phyloP scores from a whole-genome alignment of 2,888 invertebrate species.

The Baccha elongata region DNA sequence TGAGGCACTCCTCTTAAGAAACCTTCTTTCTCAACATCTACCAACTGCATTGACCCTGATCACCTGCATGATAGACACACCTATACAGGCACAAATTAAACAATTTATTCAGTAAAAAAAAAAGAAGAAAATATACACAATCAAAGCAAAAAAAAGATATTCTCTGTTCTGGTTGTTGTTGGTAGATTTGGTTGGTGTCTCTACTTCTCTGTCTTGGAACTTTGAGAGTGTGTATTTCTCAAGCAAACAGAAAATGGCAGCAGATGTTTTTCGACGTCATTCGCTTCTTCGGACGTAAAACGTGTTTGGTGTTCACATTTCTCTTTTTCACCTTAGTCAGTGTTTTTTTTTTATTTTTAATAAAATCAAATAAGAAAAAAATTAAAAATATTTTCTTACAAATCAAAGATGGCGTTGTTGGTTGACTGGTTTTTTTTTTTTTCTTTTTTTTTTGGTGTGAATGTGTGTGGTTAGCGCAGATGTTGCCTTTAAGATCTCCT shows the following conservation, averaged over 20 bases:
- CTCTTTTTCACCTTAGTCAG: conserved; percentile 56
- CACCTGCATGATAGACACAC: conserved; percentile 58
- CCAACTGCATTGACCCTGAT: conserved; percentile 66
- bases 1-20: conserved; percentile 34
- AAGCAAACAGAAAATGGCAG: conserved; percentile 56
- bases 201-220: conserved; percentile 29
- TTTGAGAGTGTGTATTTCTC: conserved; percentile 35
- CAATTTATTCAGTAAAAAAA: conserved; percentile 13
- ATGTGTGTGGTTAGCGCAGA: conserved; percentile 18
- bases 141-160: not conserved
- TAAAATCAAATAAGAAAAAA: conserved; percentile 11
- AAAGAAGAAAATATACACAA: not conserved
- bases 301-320: conserved; percentile 32
- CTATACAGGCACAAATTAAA: not conserved
- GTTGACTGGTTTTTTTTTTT: not conserved
- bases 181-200: not conserved
- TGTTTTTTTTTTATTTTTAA: conserved; percentile 1
- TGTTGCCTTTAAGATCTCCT: conserved; percentile 20
- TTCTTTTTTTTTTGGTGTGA: too few relatives aligned
- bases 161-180: not conserved
- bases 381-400: conserved; percentile 19
- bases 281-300: conserved; percentile 48
- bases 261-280: conserved; percentile 63
- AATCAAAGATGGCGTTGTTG: conserved; percentile 65
- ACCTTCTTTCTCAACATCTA: not conserved